Percentiles rank a stretch among this genome's conserved stretches.
phyloP scores from a whole-genome alignment of 2,797 vertebrate species.

The Geotrypetes seraphini region DNA sequence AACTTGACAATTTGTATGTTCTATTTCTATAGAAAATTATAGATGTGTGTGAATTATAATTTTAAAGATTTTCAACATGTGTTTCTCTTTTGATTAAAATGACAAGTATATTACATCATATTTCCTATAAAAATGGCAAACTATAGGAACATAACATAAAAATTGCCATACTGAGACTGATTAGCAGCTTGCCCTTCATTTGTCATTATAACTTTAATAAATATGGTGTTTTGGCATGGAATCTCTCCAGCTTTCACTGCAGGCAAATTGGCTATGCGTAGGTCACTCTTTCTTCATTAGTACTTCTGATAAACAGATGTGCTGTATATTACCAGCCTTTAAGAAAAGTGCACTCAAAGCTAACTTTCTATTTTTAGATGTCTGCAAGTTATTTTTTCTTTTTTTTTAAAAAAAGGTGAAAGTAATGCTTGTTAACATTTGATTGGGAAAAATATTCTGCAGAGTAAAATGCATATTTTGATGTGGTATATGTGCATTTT shows the following conservation, averaged over 20 bases:
- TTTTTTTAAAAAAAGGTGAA: neutral
- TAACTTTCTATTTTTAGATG: too few species aligned
- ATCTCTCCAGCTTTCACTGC: constrained; percentile 12
- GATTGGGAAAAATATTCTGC: too few species aligned
- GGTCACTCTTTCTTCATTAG: constrained; percentile 20
- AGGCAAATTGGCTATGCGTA: constrained; percentile 1
- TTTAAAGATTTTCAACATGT: neutral
- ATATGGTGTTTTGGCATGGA: constrained; percentile 9
- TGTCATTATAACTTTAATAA: constrained; percentile 10
- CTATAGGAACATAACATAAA: too few species aligned
- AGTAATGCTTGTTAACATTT: neutral
- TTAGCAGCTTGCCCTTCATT: constrained; percentile 15
- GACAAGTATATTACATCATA: too few species aligned
- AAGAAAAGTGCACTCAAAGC: constrained; percentile 1
- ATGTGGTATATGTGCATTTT: too few species aligned
- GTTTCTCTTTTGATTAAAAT: neutral
- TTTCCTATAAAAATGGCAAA: too few species aligned
- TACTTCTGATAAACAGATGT: constrained; percentile 17
- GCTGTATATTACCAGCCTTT: neutral
- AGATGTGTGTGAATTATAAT: neutral
- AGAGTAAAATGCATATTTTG: neutral
- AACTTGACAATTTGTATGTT: neutral
- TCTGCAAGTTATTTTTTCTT: too few species aligned
- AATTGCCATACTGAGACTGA: too few species aligned
- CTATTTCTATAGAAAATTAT: neutral